phyloP scores from a whole-genome alignment of 1,140 invertebrate genomes.

The Apis dorsata region DNA sequence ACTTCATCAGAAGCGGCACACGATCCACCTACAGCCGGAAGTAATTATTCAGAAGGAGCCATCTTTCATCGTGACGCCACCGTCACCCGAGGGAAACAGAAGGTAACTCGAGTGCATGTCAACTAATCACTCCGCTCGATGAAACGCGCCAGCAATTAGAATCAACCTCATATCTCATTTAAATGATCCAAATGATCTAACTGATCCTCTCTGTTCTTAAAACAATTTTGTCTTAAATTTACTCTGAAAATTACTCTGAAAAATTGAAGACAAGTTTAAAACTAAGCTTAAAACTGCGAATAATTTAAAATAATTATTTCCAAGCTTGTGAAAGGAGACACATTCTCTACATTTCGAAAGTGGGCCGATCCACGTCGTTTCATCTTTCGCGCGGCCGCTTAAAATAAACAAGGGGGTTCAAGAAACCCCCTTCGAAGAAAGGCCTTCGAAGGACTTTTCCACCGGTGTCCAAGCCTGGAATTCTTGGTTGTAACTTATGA shows the following conservation, averaged over 20 bases:
- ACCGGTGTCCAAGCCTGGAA: neutral
- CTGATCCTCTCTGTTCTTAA: no score
- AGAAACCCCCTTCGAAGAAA: neutral
- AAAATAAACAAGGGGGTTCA: neutral
- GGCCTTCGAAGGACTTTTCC: conserved; percentile 5
- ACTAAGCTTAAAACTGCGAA: no score
- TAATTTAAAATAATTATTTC: no score
- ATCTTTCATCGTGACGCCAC: conserved; percentile 63
- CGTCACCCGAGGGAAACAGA: conserved; percentile 43
- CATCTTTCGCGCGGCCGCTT: neutral
- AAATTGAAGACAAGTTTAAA: no score
- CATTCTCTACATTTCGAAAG: neutral
- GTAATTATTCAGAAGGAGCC: conserved; percentile 63
- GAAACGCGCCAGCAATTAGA: no score
- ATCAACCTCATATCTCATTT: no score
- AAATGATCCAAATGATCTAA: no score
- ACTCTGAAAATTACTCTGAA: no score
- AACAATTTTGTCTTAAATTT: no score
- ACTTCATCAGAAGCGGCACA: conserved; percentile 63
- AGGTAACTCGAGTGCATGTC: conserved; percentile 30
- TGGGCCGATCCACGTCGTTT: neutral
- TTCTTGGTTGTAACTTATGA: conserved; percentile 53
- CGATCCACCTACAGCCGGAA: conserved; percentile 69
- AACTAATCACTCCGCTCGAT: neutral
- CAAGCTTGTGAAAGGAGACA: no score